Percentiles rank a stretch among this genome's conserved stretches.
Evolutionary conservation across 2,113 vertebrate genomes (phyloP).

Genomic region (Mus spicilegus): DNA sequence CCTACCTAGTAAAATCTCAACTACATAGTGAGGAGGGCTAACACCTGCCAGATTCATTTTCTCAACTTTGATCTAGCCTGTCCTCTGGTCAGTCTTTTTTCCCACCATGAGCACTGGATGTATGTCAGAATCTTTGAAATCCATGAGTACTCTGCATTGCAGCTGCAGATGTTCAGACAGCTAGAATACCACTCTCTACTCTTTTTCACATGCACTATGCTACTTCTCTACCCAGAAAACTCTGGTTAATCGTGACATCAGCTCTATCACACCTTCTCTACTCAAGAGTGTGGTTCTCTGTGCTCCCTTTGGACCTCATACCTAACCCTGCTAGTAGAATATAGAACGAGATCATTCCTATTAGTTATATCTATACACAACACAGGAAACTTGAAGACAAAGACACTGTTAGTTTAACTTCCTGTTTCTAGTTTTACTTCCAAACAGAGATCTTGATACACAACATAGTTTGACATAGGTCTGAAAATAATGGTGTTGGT

Average conservation of each 20-base stretch:
- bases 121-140: not conserved
- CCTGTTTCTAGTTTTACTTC: not conserved
- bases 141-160: too few relatives aligned
- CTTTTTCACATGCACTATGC: not conserved
- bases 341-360: not conserved
- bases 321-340: not conserved
- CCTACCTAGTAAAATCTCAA: not conserved
- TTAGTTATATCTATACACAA: not conserved
- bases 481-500: constrained; percentile 1
- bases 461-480: not conserved
- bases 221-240: not conserved
- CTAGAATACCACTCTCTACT: not conserved
- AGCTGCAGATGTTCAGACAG: not conserved
- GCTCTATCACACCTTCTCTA: not conserved
- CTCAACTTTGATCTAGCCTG: not conserved
- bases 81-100: not conserved
- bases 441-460: not conserved
- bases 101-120: not conserved
- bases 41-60: not conserved
- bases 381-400: not conserved
- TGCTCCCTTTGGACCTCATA: not conserved
- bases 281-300: not conserved
- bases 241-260: not conserved
- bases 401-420: not conserved
- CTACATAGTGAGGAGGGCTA: not conserved